Base-by-base conservation (phyloP, 2,797 vertebrate genomes). In the Pseudochromis fuscus region DNA sequence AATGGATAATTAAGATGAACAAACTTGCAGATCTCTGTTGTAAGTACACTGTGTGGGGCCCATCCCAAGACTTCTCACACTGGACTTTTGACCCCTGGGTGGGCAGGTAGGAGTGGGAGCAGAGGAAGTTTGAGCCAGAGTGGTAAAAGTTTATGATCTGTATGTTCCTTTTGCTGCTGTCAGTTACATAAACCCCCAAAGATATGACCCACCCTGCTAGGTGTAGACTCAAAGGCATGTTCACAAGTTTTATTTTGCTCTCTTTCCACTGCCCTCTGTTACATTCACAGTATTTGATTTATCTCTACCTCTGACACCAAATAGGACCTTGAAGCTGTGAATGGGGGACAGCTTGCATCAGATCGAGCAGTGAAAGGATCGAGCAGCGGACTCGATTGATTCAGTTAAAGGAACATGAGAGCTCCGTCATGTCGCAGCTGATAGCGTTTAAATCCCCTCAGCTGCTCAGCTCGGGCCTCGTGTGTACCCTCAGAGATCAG, bases 391-490 rank as follows among this genome's bases (percentile, higher is more conserved):
- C 30, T 30, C 0, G 24, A 49, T 49, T 63, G 42, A 63, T 60
- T 62, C 64, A 4, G 25, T 42, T 27, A 48, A 7, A 25, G 24
- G 57, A 64, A 46, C 59, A 67, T 40, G 56, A 85, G 68, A 74
- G 55, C 59, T 49, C 50, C 9, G 75, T 77, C 35, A 18, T 35
- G 16, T 55, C 27, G 60, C 69, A 53, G 73, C 65, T 35, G 42
- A 71, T 35, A 7, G 12, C 9, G 7, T 79, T 65, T 79, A 64
- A 85, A 85, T 78, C 80, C 79, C 24, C 23, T 80, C 81, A 72
- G 81, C 82, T 88, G 77, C 60, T 69, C 33, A 0, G 6, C 30
- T 21, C 19, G 4, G 51, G 38, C 35, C 61, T 64, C 31, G 13
- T 13, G n/a, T 45, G 25, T 7, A 25, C 19, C 33, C 50, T 28